Percentiles rank a stretch among this genome's conserved stretches.
phyloP scores from a whole-genome alignment of 2,113 vertebrate genomes.

The Cisticola juncidis region DNA sequence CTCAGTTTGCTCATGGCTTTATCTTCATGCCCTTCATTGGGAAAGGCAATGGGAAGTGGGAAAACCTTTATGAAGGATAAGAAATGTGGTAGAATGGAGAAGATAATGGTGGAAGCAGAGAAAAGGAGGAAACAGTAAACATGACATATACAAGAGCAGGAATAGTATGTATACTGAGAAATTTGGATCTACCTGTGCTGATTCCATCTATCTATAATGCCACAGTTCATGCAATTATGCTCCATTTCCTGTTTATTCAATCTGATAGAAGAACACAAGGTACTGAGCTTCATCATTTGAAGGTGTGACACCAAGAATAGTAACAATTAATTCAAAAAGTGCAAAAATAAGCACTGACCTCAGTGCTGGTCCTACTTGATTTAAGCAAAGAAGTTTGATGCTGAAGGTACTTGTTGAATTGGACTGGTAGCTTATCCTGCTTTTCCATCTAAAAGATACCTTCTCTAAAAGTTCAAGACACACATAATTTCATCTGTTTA shows the following conservation, averaged over 20 bases:
- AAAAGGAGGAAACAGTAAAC: not conserved
- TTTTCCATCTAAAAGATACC: not conserved
- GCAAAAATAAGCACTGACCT: not conserved
- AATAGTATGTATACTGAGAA: not conserved
- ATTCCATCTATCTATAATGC: not conserved
- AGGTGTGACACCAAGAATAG: not conserved
- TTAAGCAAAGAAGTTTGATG: not conserved
- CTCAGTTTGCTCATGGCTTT: not conserved
- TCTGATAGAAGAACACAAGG: not conserved
- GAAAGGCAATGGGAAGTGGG: too few species aligned
- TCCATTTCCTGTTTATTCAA: not conserved
- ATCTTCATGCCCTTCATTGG: not conserved
- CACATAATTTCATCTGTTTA: rapidly evolving
- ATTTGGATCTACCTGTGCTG: not conserved
- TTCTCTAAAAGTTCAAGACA: not conserved
- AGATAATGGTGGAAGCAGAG: not conserved
- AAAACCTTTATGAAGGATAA: not conserved
- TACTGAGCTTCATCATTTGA: not conserved
- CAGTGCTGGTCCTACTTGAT: not conserved
- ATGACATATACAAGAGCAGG: not conserved
- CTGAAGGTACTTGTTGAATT: not conserved
- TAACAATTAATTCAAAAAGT: not conserved
- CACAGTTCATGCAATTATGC: not conserved
- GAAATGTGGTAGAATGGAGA: not conserved
- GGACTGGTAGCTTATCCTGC: not conserved